phyloP scores from a whole-genome alignment of 2,113 vertebrate genomes.

The Chaetops frenatus region DNA sequence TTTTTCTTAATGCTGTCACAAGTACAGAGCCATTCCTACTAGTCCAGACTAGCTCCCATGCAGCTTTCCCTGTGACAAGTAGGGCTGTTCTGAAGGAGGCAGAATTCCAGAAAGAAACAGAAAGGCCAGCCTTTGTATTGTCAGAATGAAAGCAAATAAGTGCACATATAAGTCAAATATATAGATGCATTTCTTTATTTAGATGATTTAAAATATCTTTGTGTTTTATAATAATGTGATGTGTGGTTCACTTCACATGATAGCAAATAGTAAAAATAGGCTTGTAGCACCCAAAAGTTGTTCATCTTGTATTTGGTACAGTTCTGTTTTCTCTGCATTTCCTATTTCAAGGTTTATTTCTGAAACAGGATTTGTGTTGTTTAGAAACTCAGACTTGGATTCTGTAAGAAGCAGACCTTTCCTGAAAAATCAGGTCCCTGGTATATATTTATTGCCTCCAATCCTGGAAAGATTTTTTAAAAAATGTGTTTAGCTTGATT shows the following conservation, averaged over 20 bases:
- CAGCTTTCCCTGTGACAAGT: not conserved
- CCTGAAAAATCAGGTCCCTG: not conserved
- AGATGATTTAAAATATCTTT: not conserved
- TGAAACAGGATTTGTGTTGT: not conserved
- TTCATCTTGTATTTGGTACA: not conserved
- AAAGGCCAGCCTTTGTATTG: not conserved
- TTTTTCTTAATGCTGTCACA: not conserved
- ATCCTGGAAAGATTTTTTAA: not conserved
- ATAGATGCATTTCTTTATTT: not conserved
- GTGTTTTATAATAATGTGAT: not conserved
- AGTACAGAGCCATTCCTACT: not conserved
- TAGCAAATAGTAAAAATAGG: not conserved
- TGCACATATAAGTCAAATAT: not conserved
- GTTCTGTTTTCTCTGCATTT: not conserved
- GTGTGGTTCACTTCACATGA: not conserved
- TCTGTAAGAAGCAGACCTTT: not conserved
- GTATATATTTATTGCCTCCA: not conserved
- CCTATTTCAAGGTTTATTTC: not conserved
- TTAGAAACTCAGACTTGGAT: not conserved
- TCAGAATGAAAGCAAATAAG: not conserved
- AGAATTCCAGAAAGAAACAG: not conserved
- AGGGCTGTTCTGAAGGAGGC: not conserved
- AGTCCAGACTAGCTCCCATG: not conserved
- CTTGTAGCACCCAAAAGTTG: not conserved
- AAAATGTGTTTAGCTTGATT: not conserved